Conservation (phyloP, 1,140 invertebrate species). For the Drosophila ercepeae region DNA sequence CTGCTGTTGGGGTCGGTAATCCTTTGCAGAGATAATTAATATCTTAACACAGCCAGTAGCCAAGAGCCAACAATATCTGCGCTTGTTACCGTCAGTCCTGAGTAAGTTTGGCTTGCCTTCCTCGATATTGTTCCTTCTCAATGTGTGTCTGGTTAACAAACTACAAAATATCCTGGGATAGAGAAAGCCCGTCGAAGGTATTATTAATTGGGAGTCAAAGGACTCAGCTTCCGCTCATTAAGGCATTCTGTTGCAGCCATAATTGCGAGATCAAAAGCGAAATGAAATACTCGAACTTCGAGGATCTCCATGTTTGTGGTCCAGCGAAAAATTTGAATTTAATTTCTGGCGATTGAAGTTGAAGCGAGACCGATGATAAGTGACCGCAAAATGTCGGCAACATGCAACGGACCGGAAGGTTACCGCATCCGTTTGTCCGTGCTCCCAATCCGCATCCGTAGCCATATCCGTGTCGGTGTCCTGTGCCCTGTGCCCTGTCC, state of each 20-base stretch:
- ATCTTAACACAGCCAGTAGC: slow-evolving; percentile 44
- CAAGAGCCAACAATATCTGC: neutral
- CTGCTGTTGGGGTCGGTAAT: slow-evolving; percentile 40
- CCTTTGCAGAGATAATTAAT: slow-evolving; percentile 64
- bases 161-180: neutral
- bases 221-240: slow-evolving; percentile 17
- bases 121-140: slow-evolving; percentile 37
- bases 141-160: neutral
- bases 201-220: slow-evolving; percentile 15
- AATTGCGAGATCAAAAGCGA: slow-evolving; percentile 11
- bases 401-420: slow-evolving; percentile 72
- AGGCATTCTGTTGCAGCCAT: slow-evolving; percentile 11
- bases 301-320: slow-evolving; percentile 38
- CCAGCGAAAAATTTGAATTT: slow-evolving; percentile 56
- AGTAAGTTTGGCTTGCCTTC: slow-evolving; percentile 1
- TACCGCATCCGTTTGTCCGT: slow-evolving; percentile 58
- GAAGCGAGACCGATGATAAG: slow-evolving; percentile 23
- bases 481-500: neutral
- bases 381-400: slow-evolving; percentile 69
- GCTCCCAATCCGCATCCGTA: slow-evolving; percentile 28
- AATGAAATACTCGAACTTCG: neutral
- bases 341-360: slow-evolving; percentile 25
- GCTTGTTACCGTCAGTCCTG: neutral
- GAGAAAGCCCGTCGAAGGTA: neutral
- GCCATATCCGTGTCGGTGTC: slow-evolving; percentile 20